Evolutionary conservation across 2,888 invertebrate species (phyloP), one percentile per base, ranked within the genome.

Genomic region (Caenorhabditis sp.): DNA sequence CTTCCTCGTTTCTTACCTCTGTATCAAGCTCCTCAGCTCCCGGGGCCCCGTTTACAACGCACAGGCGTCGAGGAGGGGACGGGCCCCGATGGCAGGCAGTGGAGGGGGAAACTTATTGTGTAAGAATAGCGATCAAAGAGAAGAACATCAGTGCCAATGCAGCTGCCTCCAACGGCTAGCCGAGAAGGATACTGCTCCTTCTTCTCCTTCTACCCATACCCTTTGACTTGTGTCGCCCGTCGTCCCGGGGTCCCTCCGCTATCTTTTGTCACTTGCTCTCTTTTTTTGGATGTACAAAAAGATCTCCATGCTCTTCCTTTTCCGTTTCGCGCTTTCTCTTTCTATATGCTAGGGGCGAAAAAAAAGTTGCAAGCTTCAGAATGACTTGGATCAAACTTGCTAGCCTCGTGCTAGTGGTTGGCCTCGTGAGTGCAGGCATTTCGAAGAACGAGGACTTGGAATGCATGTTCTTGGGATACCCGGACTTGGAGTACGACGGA

Each of bases 401-500:
- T 69, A 64, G 73, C 69, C 35, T 84, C 22, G 54, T 51, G 80
- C 79, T 84, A 70, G 68, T 82, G n/a, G 28, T 80, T 19, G 63
- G n/a, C 14, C 35, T 63, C 19, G 76, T 35, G 4, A 41, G 35
- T 54, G 86, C 85, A 5, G 75, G 81, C 24, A 73, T 80, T 63
- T 82, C 86, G 47, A 89, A 88, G 56, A 85, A 85, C 51, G 88
- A 88, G 59, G 89, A 89, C 31, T 81, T 89, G 73, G 88, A 92
- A 35, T 92, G 92, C 86, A 92, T 92, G 92, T 92, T 92, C 85
- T 86, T 92, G 51, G 92, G 92, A 51, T 92, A 92, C 68, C 92
- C 92, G 38, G 92, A 91, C 54, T 81, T 92, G n/a, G 92, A 92
- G 70, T 92, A 92, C 75, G 92, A 92, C 73, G 92, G 92, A 70